Evolutionary conservation across 2,888 invertebrate species (phyloP), one percentile per base, ranked within the genome.

Genomic region (Agrotis puta): DNA sequence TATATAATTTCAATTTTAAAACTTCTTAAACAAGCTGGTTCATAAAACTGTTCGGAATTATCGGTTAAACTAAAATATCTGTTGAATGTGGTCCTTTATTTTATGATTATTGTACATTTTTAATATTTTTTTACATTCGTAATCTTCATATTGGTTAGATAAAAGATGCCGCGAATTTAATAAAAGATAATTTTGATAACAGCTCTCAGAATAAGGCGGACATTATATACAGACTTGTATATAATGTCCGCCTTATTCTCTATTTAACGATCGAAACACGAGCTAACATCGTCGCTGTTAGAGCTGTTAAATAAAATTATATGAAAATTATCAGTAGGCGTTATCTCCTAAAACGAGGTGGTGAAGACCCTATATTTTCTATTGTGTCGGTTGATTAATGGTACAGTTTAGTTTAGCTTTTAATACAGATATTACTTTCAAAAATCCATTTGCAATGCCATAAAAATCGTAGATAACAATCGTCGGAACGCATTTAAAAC

Each of bases 381-480:
- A 87, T 91, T 90, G 88, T 91, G 77, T 77, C 65, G 63, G 68
- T 88, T 91, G 91, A 92, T 92, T 90, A 90, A 92, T 91, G 86
- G 84, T 82, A 79, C 81, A 85, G 77, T 83, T 85, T 81, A 83
- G 79, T 87, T 82, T 84, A 88, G 85, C 87, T 86, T 89, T 89
- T 90, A 92, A 93, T 91, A 89, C 87, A 90, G 92, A 92, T 92
- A 93, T 91, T 86, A 90, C 93, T 93, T 94, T 93, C 91, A 94
- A 89, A 93, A 92, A 91, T 88, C 92, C 92, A 94, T 95, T 95
- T 92, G 90, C 92, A 86, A 88, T 89, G 91, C 90, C 89, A 94
- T 95, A 94, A 95, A 94, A 93, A 91, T 89, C 82, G 78, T 79
- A 89, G 94, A 94, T 95, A 93, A 91, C 90, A 90, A 95, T 95